These are phyloP conservation scores for Torymus aiolomorphi DNA, from an alignment of 2,888 invertebrate species.

Conservation along the genomic window DNA sequence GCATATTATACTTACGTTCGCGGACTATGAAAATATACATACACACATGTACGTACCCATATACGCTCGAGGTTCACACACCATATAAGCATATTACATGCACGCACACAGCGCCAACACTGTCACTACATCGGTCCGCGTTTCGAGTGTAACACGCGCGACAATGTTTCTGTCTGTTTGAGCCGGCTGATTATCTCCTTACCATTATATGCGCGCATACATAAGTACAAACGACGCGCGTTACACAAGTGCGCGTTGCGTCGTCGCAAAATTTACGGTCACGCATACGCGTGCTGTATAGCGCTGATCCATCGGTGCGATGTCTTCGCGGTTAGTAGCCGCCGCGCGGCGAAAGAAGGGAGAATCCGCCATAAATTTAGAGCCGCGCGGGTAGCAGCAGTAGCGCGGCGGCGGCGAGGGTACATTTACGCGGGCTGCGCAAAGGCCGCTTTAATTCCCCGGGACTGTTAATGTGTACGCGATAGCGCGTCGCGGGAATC, in stretches of 20 bases:
- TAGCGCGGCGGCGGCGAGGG: too few species aligned
- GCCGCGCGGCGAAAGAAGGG: neutral
- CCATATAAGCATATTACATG: too few species aligned
- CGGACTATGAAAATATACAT: too few species aligned
- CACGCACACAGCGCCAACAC: conserved; percentile 8
- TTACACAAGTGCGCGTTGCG: too few species aligned
- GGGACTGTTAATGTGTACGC: conserved; percentile 24
- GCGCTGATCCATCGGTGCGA: conserved; percentile 14
- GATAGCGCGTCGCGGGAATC: conserved; percentile 35
- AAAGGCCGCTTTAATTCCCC: conserved; percentile 22
- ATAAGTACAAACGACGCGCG: too few species aligned
- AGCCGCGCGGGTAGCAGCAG: neutral
- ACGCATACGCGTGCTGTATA: too few species aligned
- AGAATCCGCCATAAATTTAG: conserved; percentile 14
- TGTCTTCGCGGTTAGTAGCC: neutral
- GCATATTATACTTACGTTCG: neutral
- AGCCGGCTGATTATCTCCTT: conserved; percentile 42
- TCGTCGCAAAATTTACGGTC: too few species aligned
- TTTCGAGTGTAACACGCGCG: neutral
- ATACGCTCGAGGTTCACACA: too few species aligned
- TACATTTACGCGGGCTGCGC: neutral
- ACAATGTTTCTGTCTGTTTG: conserved; percentile 49
- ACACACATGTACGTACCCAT: too few species aligned
- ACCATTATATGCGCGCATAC: too few species aligned
- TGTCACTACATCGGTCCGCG: neutral